phyloP scores from a whole-genome alignment of 2,797 vertebrate genomes.

The Thunnus albacares region DNA sequence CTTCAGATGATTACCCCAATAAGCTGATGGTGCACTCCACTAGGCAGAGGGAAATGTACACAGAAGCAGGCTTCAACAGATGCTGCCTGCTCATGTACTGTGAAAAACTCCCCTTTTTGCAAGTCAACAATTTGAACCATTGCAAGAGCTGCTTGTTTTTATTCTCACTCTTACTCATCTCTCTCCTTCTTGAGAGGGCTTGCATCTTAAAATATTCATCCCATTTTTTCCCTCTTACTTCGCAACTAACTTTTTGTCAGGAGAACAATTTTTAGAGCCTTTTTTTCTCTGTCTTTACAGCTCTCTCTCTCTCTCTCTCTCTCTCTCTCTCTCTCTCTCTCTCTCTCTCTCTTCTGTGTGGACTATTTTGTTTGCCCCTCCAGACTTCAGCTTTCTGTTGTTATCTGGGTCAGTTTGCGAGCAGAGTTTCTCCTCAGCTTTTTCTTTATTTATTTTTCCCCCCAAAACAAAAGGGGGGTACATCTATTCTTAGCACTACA shows the following conservation, averaged over 20 bases:
- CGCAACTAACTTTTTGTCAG: slow-evolving; percentile 79
- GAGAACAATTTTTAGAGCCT: slow-evolving; percentile 68
- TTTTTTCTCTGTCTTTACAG: slow-evolving; percentile 28
- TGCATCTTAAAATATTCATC: slow-evolving; percentile 82
- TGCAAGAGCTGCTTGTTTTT: slow-evolving; percentile 66
- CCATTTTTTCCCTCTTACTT: slow-evolving; percentile 59
- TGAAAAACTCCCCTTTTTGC: slow-evolving; percentile 66
- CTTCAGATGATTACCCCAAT: slow-evolving; percentile 79
- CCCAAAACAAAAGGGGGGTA: slow-evolving; percentile 62
- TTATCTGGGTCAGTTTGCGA: slow-evolving; percentile 84
- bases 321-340: slow-evolving; percentile 8
- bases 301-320: slow-evolving; percentile 16
- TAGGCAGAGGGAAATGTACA: slow-evolving; percentile 52
- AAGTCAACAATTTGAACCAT: slow-evolving; percentile 78
- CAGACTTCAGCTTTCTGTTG: slow-evolving; percentile 69
- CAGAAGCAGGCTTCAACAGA: slow-evolving; percentile 65
- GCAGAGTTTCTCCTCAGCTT: slow-evolving; percentile 59
- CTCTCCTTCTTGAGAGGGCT: slow-evolving; percentile 67
- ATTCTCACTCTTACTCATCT: slow-evolving; percentile 58
- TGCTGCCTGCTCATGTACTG: slow-evolving; percentile 54
- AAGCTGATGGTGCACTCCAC: slow-evolving; percentile 81
- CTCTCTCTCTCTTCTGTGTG: slow-evolving; percentile 41
- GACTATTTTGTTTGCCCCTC: slow-evolving; percentile 76
- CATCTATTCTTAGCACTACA: slow-evolving; percentile 73
- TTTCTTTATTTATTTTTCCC: slow-evolving; percentile 42